Conservation (phyloP, 2,888 invertebrate species). For the Drosophila gaucha region DNA sequence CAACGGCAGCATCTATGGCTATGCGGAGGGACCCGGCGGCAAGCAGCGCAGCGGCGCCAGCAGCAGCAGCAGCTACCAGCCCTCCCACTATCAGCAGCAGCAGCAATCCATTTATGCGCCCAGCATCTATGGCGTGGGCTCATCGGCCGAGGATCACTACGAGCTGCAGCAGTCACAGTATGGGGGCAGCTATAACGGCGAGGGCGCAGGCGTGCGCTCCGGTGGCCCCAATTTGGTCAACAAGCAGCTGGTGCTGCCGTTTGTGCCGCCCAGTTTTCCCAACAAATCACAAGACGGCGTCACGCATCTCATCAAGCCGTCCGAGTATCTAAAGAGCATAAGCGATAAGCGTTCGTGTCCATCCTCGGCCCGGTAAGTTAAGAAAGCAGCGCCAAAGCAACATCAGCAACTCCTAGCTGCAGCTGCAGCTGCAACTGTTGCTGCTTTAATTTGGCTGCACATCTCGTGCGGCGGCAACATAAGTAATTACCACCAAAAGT, state of each 20-base stretch:
- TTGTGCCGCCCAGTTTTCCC: conserved; percentile 96
- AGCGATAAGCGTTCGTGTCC: conserved; percentile 87
- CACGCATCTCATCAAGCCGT: conserved; percentile 95
- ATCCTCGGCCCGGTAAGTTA: conserved; percentile 85
- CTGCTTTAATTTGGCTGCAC: conserved; percentile 51
- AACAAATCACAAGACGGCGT: conserved; percentile 88
- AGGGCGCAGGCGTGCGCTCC: conserved; percentile 64
- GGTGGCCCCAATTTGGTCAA: conserved; percentile 89
- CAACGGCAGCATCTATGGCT: conserved; percentile 56
- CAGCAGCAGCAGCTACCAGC: conserved; percentile 49
- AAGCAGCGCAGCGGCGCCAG: conserved; percentile 51
- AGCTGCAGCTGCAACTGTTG: conserved; percentile 26
- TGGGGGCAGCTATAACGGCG: conserved; percentile 61
- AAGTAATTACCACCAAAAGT: conserved; percentile 63
- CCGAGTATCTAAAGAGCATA: conserved; percentile 95
- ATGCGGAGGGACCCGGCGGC: conserved; percentile 48
- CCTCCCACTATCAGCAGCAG: conserved; percentile 57
- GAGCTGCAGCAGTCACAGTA: conserved; percentile 82
- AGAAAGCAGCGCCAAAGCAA: conserved; percentile 27
- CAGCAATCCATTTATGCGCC: conserved; percentile 70
- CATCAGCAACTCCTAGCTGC: not conserved
- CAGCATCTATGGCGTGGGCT: conserved; percentile 65
- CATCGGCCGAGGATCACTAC: conserved; percentile 82
- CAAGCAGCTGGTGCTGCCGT: conserved; percentile 94
- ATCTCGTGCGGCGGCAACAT: conserved; percentile 67